A percentile compares a stretch with the other conserved stretches of the same genome.
Conservation (phyloP, 2,888 invertebrate genomes). For the Biston stratarius region DNA sequence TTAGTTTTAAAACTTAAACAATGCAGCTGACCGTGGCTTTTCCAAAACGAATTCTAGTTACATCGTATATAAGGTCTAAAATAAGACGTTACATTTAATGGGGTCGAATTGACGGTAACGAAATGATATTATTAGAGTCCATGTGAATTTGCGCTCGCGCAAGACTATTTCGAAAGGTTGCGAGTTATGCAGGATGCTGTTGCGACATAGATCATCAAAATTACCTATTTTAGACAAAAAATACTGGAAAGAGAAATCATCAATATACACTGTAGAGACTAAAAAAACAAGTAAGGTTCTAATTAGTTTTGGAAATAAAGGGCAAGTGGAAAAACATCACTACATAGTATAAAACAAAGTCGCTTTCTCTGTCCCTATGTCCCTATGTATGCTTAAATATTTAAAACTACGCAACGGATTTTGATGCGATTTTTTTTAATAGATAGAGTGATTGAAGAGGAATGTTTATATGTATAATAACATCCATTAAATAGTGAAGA, state of each 20-base stretch:
- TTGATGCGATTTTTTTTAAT: no score
- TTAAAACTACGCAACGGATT: no score
- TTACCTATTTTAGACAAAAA: slow-evolving; percentile 1
- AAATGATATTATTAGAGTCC: slow-evolving; percentile 11
- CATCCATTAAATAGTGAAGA: no score
- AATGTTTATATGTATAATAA: no score
- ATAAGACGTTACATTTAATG: not conserved
- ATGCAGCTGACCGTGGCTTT: not conserved
- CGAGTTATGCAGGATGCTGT: slow-evolving; percentile 5
- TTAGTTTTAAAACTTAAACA: not conserved
- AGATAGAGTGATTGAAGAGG: no score
- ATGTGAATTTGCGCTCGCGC: slow-evolving; percentile 17
- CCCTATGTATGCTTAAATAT: no score
- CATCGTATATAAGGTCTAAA: not conserved
- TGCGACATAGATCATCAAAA: slow-evolving; percentile 12
- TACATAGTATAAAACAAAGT: no score
- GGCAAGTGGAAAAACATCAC: no score
- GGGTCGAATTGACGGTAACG: slow-evolving; percentile 10
- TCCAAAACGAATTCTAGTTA: not conserved
- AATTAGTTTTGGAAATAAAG: not conserved
- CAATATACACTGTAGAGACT: not conserved
- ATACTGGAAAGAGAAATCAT: not conserved
- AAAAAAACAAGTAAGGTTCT: not conserved
- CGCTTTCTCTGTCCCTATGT: no score
- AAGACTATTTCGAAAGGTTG: slow-evolving; percentile 7